Evolutionary conservation across 1,140 invertebrate species (phyloP).

Genomic region (Atta texana): DNA sequence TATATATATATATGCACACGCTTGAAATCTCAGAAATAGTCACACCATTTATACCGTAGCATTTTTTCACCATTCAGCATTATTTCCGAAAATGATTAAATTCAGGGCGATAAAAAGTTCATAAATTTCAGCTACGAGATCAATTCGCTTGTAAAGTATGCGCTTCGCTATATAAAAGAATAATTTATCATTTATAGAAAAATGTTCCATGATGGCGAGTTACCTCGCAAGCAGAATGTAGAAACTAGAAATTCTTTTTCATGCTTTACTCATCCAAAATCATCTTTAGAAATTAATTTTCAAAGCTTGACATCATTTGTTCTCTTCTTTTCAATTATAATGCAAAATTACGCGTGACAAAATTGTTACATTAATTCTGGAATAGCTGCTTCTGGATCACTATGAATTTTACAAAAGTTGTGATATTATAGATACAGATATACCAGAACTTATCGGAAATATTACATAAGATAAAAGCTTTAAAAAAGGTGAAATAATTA

Average conservation of each 20-base stretch:
- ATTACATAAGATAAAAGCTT: slow-evolving; percentile 17
- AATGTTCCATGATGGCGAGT: slow-evolving; percentile 16
- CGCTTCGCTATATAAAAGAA: slow-evolving; percentile 66
- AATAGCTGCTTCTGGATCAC: neutral
- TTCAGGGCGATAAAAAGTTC: slow-evolving; percentile 6
- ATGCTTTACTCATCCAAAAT: neutral
- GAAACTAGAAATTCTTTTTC: slow-evolving; percentile 6
- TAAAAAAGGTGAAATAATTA: slow-evolving; percentile 45
- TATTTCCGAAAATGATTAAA: neutral
- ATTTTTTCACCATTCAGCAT: slow-evolving; percentile 23
- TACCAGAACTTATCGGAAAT: slow-evolving; percentile 16
- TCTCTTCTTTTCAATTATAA: neutral
- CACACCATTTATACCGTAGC: neutral
- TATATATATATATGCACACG: neutral
- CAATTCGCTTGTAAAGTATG: neutral
- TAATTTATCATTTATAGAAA: slow-evolving; percentile 59
- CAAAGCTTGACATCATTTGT: slow-evolving; percentile 6
- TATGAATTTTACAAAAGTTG: slow-evolving; percentile 10
- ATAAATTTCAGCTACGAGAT: slow-evolving; percentile 11
- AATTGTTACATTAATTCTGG: slow-evolving; percentile 26
- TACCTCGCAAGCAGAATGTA: neutral
- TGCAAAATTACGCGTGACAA: neutral
- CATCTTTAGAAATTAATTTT: neutral
- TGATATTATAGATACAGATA: too few relatives aligned
- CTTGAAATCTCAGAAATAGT: slow-evolving; percentile 42